A percentile compares a stretch with the other conserved stretches of the same genome.
Conservation (phyloP, 1,140 invertebrate species). For the Musca domestica region DNA sequence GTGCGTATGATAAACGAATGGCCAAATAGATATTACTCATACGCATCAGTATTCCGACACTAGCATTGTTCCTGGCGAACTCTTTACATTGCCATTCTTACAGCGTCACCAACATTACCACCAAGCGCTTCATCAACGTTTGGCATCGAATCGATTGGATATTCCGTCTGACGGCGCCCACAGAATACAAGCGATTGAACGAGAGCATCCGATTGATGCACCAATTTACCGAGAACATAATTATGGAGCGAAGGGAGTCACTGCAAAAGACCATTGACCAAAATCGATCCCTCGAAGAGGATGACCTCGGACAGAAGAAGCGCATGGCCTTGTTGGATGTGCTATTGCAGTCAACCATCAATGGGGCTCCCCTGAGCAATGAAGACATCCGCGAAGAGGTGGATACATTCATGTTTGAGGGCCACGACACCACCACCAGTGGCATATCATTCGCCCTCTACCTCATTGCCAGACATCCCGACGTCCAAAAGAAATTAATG, state of each 20-base stretch:
- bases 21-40: too few relatives aligned
- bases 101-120: constrained; percentile 39
- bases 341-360: constrained; percentile 63
- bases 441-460: constrained; percentile 61
- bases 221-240: constrained; percentile 63
- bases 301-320: constrained; percentile 57
- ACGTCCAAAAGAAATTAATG: constrained; percentile 61
- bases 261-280: constrained; percentile 22
- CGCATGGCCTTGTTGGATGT: constrained; percentile 75
- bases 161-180: constrained; percentile 33
- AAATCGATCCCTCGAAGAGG: background rate
- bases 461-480: constrained; percentile 57
- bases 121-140: constrained; percentile 34
- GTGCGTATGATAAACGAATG: too few relatives aligned
- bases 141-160: constrained; percentile 40
- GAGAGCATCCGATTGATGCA: constrained; percentile 65
- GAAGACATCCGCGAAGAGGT: constrained; percentile 71
- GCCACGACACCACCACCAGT: constrained; percentile 68
- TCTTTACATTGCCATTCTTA: background rate
- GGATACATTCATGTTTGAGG: constrained; percentile 77
- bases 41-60: too few relatives aligned
- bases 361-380: constrained; percentile 61
- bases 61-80: too few relatives aligned
- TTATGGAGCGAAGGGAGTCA: constrained; percentile 51
- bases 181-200: constrained; percentile 56